Evolutionary conservation across 2,797 vertebrate genomes (phyloP).

Genomic region (Moxostoma hubbsi): DNA sequence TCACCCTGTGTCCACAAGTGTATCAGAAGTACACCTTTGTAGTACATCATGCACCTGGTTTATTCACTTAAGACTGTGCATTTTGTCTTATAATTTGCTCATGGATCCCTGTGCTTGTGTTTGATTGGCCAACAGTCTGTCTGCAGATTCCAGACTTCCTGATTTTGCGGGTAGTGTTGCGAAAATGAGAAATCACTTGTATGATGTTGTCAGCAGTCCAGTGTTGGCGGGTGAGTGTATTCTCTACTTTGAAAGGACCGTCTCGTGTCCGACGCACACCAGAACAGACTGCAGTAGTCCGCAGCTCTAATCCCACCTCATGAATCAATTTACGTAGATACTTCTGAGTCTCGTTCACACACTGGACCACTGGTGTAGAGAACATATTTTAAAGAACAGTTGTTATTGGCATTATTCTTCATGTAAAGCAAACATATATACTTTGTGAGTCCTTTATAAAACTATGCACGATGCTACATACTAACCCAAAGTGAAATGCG

Average conservation of each 20-base stretch:
- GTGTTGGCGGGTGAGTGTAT: constrained; percentile 81
- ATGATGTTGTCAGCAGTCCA: constrained; percentile 82
- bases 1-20: not conserved
- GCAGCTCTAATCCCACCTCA: constrained; percentile 90
- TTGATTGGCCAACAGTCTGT: constrained; percentile 2
- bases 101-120: not conserved
- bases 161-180: constrained; percentile 50
- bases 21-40: not conserved
- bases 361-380: constrained; percentile 85
- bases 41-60: no score
- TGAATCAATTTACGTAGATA: constrained; percentile 89
- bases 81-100: not conserved
- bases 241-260: constrained; percentile 82
- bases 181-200: constrained; percentile 72
- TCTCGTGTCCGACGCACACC: constrained; percentile 86
- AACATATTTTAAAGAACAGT: not conserved
- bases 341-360: constrained; percentile 90
- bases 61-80: constrained; percentile 12
- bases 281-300: constrained; percentile 79
- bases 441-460: no score
- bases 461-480: not conserved
- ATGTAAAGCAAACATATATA: not conserved
- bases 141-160: constrained; percentile 33
- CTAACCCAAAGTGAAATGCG: constrained; percentile 90
- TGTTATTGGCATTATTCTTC: not conserved